Evolutionary conservation across 2,888 invertebrate genomes (phyloP), one percentile per base, ranked within the genome.

Genomic region (Pristionchus mayeri): DNA sequence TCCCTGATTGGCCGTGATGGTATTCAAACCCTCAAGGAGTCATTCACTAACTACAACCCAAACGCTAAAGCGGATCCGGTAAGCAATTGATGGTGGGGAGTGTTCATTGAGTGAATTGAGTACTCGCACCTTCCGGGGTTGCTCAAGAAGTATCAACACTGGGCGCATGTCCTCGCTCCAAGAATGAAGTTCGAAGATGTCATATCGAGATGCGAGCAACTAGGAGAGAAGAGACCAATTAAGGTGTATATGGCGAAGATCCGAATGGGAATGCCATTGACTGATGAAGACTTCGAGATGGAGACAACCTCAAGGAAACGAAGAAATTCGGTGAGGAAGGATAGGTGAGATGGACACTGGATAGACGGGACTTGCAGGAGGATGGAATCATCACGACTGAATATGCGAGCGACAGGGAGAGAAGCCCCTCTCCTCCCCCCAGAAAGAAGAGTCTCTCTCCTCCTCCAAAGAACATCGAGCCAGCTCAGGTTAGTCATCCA

Each of bases 111-210:
- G 7, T 27, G 63, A 63, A 4, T 86, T 13, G 48, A 87, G 89
- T 89, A 89, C 84, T 21, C 50, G 3, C 87, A 88, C 76, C 86
- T 90, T 40, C 83, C 86, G 16, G 84, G 76, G 40, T 13, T 86
- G 40, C 85, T 90, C 85, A 88, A 88, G 84, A 86, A 87, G 86
- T 87, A 87, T 79, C 86, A 88, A 34, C 86, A 90, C 83, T 88
- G 87, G 88, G 86, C 86, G 1, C 87, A 88, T 84, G 75, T 88
- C 37, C 87, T 89, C 85, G 88, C 85, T 37, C 90, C 89, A 30
- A 84, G 86, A 37, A 48, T 86, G 85, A 90, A 87, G 75, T 88
- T 88, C 24, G 88, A 90, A 84, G 88, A 88, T 78, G 85, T 89
- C 21, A 71, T 88, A 27, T 78, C 50, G 34, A 78, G 87, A 83